Evolutionary conservation across 1,140 invertebrate genomes (phyloP), one percentile per base, ranked within the genome.

Genomic region (Camponotus floridanus): DNA sequence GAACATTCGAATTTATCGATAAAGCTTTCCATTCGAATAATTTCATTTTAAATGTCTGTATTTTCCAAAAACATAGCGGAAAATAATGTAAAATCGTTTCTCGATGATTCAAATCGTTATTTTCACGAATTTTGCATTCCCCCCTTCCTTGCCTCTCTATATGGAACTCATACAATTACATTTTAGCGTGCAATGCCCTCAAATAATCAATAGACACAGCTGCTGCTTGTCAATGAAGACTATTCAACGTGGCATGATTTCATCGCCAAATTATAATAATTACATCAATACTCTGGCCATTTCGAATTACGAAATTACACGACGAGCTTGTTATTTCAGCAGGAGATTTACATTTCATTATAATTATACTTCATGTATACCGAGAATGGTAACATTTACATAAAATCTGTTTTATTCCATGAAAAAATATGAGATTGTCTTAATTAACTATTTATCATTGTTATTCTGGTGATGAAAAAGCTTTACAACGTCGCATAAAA

Each of bases 181-280:
- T 89, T 89, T 89, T 45, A 71, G 64, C 79, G 68, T 31, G 68
- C 87, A 36, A 62, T 84, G 73, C 76, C 57, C 86, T 64, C 64
- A 70, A 48, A 65, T 87, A 87, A 86, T 89, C 88, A 61, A 86
- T 73, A 74, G 31, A 36, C 68, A 26, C 88, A 88, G 88, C 79
- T 88, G 78, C 73, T 48, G 21, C 64, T 62, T 88, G 87, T 88
- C 87, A 86, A 89, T 89, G 48, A 61, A 62, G 61, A 85, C 85
- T 85, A 81, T 89, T 87, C 85, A 89, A 71, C 51, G 68, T 62
- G 45, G 33, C 84, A 70, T 71, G 55, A 87, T 89, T 90, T 88
- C 84, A 59, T 79, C 78, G 65, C 21, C n/a, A 74, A 89, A 89
- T 90, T 88, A 90, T 90, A 90, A 90, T 90, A 89, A 90, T 90